Percentiles rank a stretch among this genome's conserved stretches.
Conservation (phyloP, 2,888 invertebrate species). For the Lymantria dispar region DNA sequence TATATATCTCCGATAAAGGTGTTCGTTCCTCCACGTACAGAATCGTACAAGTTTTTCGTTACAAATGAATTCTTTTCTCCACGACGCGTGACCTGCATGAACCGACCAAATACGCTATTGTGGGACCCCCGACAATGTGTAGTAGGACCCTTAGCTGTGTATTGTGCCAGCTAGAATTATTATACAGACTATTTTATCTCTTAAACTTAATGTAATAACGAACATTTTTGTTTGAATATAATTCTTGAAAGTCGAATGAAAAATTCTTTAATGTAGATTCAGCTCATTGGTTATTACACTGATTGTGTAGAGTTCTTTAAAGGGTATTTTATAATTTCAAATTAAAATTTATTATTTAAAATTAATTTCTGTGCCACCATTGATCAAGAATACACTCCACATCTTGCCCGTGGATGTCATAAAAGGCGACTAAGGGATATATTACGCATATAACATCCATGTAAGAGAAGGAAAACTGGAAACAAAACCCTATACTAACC, state of each 20-base stretch:
- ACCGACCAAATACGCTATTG: conserved; percentile 35
- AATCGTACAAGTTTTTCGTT: conserved; percentile 48
- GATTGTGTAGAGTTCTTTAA: conserved; percentile 19
- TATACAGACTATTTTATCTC: conserved; percentile 15
- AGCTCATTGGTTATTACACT: conserved; percentile 20
- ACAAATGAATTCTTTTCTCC: conserved; percentile 60
- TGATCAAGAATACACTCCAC: no score
- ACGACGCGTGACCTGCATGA: conserved; percentile 51
- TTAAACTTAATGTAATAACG: conserved; percentile 1
- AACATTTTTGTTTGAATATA: conserved; percentile 3
- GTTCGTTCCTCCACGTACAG: conserved; percentile 12
- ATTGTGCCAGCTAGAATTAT: conserved; percentile 19
- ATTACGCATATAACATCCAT: no score
- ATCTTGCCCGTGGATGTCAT: no score
- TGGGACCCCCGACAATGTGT: conserved; percentile 31
- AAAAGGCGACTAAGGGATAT: no score
- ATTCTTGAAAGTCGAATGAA: conserved; percentile 6
- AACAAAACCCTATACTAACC: no score
- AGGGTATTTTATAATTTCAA: no score
- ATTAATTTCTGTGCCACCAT: no score
- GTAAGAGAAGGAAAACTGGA: no score
- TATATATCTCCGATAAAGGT: conserved; percentile 15
- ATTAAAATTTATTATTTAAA: no score
- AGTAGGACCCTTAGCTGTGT: conserved; percentile 31
- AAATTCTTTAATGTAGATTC: conserved; percentile 20